Conservation (phyloP, 2,888 invertebrate genomes). For the Tenodera sinensis region DNA sequence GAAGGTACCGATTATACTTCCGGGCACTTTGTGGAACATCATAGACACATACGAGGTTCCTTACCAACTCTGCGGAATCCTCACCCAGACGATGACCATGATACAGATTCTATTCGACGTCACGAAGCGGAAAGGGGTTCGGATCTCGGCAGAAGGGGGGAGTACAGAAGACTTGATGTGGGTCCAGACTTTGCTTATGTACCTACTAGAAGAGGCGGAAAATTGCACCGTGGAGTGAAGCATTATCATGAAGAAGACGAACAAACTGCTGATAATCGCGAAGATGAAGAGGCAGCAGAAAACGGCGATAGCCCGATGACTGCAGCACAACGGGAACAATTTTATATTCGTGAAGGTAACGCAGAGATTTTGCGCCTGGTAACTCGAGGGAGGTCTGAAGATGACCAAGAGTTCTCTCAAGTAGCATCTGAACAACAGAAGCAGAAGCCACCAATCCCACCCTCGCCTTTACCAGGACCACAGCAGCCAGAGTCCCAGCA, state of each 20-base stretch:
- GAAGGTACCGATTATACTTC: constrained; percentile 46
- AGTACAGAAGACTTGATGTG: constrained; percentile 44
- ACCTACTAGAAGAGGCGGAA: background rate
- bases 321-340: constrained; percentile 56
- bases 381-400: constrained; percentile 67
- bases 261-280: background rate
- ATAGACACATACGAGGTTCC: background rate
- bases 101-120: constrained; percentile 68
- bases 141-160: constrained; percentile 53
- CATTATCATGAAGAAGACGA: background rate
- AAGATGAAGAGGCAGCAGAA: constrained; percentile 18
- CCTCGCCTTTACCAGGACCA: background rate
- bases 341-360: constrained; percentile 80
- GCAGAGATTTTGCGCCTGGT: constrained; percentile 78
- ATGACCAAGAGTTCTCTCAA: constrained; percentile 37
- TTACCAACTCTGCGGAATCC: background rate
- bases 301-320: background rate
- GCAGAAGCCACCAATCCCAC: no score
- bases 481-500: background rate
- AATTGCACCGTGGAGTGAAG: background rate
- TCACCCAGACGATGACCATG: constrained; percentile 52
- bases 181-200: background rate
- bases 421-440: background rate
- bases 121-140: constrained; percentile 77
- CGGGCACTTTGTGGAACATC: constrained; percentile 25